Conservation (phyloP, 2,888 invertebrate genomes). For the Amaurobius ferox region DNA sequence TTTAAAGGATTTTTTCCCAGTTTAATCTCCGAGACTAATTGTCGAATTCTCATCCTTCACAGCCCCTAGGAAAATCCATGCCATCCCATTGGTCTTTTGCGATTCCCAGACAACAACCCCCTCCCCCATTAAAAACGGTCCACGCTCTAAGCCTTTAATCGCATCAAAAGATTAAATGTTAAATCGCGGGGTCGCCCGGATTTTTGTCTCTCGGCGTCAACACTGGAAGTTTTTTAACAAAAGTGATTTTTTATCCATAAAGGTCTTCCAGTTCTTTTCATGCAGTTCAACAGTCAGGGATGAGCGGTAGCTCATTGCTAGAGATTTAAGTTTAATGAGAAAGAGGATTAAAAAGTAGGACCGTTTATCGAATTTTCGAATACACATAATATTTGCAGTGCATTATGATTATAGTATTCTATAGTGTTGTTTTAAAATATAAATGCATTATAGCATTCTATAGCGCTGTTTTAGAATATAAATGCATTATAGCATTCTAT, state of each 20-base stretch:
- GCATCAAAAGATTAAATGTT: constrained; percentile 66
- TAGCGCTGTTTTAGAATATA: too few species aligned
- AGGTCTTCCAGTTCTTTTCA: constrained; percentile 6
- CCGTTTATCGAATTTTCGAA: too few species aligned
- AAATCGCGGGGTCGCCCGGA: constrained; percentile 33
- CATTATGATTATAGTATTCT: too few species aligned
- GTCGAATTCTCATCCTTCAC: constrained; percentile 45
- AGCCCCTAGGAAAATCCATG: constrained; percentile 38
- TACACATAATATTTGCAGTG: too few species aligned
- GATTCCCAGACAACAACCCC: constrained; percentile 22
- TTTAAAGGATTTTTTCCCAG: not conserved
- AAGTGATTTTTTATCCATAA: not conserved
- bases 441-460: too few species aligned
- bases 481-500: too few species aligned
- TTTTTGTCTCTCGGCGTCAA: constrained; percentile 52
- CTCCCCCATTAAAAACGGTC: constrained; percentile 19
- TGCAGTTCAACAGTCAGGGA: constrained; percentile 13
- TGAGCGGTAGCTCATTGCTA: not conserved
- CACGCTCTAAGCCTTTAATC: constrained; percentile 38
- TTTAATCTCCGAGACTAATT: constrained; percentile 63
- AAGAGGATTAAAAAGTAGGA: not conserved
- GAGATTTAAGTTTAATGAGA: constrained; percentile 6
- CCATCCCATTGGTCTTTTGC: constrained; percentile 35
- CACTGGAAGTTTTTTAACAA: not conserved
- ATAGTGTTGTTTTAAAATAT: too few species aligned